Evolutionary conservation across 2,888 invertebrate genomes (phyloP), one percentile per base, ranked within the genome.

Genomic region (Alitta virens): DNA sequence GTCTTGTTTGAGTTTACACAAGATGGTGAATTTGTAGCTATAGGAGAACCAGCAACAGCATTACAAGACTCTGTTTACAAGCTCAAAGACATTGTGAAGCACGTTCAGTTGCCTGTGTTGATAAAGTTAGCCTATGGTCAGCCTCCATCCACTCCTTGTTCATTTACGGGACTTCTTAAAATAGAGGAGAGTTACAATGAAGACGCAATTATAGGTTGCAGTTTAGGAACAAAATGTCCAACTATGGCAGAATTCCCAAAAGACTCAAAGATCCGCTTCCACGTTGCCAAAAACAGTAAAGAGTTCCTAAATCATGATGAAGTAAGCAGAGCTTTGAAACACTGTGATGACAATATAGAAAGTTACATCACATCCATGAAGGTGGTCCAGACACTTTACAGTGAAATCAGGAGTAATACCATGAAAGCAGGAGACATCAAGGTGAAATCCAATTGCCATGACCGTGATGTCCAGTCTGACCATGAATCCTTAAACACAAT

Each of bases 311-410:
- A 57, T 14, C 53, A 71, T 49, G 46, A 63, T 7, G 69, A 68
- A 9, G 74, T 73, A 56, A 67, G 66, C 42, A 68, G 63, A n/a
- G 73, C 75, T 2, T 59, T 73, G 14, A 64, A 58, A 7, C 43
- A 72, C 18, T 75, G 75, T 43, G 68, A 67, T 12, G 73, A 74
- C 42, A 72, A 71, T 52, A 71, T 72, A 2, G 66, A 65, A 14
- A 63, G 70, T 1, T 76, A 76, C 58, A 72, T 74, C 66, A 61
- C 72, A n/a, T 71, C 74, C 53, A 75, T 76, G 46, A 76, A 76
- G 62, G 74, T 76, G 9, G 70, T 72, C 46, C 71, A 71, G 49
- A 68, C 67, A 43, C 68, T 74, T 27, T 62, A 57, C 53, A 51
- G 56, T 12, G 62, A 62, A 16, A 33, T 33, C 33, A 33, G 33